Conservation (phyloP, 2,797 vertebrate genomes). For the Rhabdophis nuchalis region DNA sequence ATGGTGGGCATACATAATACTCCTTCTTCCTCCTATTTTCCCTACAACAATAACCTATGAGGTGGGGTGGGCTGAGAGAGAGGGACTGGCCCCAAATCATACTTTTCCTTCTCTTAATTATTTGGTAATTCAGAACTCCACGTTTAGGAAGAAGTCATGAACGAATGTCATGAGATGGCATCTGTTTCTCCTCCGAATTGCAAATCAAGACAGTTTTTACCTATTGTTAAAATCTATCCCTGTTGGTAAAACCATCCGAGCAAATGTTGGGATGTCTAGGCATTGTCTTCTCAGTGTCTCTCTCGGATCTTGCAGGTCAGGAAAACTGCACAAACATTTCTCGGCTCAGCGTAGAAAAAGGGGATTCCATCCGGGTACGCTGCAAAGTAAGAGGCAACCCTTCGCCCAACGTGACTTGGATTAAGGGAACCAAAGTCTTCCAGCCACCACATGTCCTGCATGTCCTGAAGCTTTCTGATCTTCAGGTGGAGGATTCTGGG, state of each 20-base stretch:
- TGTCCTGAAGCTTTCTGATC: not conserved
- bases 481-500: not conserved
- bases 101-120: not conserved
- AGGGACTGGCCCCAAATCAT: not conserved
- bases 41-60: not conserved
- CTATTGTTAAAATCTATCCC: not conserved
- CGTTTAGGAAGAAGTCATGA: not conserved
- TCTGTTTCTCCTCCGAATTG: not conserved
- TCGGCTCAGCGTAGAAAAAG: not conserved
- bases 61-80: not conserved
- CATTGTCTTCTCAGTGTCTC: not conserved
- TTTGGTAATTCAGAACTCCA: not conserved
- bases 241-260: not conserved
- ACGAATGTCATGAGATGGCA: not conserved
- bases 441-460: accelerated
- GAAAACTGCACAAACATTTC: not conserved
- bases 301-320: not conserved
- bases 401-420: not conserved
- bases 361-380: not conserved
- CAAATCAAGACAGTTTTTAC: not conserved
- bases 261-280: not conserved
- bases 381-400: not conserved
- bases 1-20: not conserved
- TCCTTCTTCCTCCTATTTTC: not conserved
- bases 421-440: not conserved